Percentiles rank a stretch among this genome's conserved stretches.
Conservation (phyloP, 1,140 invertebrate genomes). For the Drosophila pectinifera region DNA sequence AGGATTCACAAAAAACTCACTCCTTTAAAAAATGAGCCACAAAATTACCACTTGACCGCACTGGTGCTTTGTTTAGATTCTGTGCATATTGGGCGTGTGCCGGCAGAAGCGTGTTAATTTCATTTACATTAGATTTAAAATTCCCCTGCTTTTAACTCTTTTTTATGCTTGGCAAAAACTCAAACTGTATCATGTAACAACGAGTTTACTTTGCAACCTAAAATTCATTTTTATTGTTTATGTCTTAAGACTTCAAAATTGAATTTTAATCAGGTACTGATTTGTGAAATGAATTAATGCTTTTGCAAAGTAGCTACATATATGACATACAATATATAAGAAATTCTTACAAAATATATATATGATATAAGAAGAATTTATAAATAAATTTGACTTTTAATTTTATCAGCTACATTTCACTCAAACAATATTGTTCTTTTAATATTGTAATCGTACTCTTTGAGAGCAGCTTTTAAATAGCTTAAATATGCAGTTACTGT, state of each 20-base stretch:
- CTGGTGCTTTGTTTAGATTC: no score
- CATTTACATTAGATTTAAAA: no score
- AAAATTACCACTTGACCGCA: no score
- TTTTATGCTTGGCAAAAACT: background rate
- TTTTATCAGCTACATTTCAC: background rate
- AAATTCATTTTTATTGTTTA: background rate
- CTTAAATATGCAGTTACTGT: no score
- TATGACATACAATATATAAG: no score
- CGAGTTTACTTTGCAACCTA: slow-evolving; percentile 11
- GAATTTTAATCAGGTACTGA: background rate
- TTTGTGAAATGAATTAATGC: background rate
- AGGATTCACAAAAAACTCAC: no score
- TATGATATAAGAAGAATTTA: background rate
- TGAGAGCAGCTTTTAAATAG: no score
- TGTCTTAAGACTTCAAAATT: background rate
- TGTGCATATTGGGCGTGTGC: no score
- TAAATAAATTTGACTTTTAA: background rate
- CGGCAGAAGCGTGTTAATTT: no score
- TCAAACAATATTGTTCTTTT: background rate
- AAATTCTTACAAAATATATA: background rate
- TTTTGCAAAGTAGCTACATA: background rate
- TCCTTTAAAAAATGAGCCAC: no score
- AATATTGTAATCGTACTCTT: background rate
- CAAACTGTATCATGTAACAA: slow-evolving; percentile 19
- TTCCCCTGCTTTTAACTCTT: background rate